Conservation (phyloP, 2,797 vertebrate genomes). For the Hemibagrus guttatus region DNA sequence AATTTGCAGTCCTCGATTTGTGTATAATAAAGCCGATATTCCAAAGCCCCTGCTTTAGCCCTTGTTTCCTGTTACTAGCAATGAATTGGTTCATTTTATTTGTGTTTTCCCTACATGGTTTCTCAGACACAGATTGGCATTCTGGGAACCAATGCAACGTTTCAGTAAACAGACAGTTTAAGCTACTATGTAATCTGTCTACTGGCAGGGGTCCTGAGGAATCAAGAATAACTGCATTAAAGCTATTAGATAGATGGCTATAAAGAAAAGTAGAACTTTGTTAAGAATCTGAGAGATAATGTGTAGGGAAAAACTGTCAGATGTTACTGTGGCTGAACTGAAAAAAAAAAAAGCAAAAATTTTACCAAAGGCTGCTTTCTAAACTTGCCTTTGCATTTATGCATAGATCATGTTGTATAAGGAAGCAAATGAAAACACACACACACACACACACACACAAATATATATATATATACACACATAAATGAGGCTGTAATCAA, state of each 20-base stretch:
- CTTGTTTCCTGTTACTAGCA: not conserved
- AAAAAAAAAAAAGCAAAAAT: too few species aligned
- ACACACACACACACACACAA: too few species aligned
- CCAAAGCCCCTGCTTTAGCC: not conserved
- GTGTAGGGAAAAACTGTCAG: not conserved
- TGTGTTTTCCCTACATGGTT: not conserved
- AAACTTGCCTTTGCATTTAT: not conserved
- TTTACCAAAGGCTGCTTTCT: not conserved
- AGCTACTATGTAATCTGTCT: not conserved
- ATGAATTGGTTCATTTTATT: slow-evolving; percentile 10
- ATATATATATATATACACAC: too few species aligned
- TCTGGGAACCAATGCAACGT: not conserved
- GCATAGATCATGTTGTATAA: not conserved
- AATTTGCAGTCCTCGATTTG: slow-evolving; percentile 6
- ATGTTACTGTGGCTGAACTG: not conserved
- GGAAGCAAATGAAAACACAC: not conserved
- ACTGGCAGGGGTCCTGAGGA: not conserved
- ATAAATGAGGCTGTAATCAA: not conserved
- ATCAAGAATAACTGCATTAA: not conserved
- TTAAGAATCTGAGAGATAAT: not conserved
- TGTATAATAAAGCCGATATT: slow-evolving; percentile 12
- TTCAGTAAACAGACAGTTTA: slow-evolving; percentile 4
- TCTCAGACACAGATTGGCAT: not conserved
- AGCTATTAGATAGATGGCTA: not conserved
- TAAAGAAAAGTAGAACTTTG: not conserved